Conservation (phyloP, 2,113 vertebrate genomes). For the Galbula dea region DNA sequence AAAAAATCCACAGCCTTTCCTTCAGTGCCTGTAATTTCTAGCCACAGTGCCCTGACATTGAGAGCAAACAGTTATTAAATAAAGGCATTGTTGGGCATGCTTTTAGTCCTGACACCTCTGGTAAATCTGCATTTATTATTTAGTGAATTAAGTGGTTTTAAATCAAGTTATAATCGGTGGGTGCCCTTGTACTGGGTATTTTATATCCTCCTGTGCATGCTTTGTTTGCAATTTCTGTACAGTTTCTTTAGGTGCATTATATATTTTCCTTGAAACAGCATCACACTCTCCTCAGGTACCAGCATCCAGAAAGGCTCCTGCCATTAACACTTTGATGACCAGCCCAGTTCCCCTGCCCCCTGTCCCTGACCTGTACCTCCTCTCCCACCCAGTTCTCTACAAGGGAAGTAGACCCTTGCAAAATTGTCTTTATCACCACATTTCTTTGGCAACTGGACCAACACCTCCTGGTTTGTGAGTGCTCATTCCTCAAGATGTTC, state of each 20-base stretch:
- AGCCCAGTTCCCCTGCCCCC: not conserved
- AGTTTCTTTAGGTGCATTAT: conserved; percentile 42
- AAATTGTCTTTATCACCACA: not conserved
- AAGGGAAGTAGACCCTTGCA: not conserved
- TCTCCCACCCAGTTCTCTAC: not conserved
- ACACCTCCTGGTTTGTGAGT: rapidly evolving
- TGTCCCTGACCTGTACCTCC: not conserved
- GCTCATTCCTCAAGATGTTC: not conserved
- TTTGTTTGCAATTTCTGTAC: conserved; percentile 60
- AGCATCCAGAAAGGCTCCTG: not conserved
- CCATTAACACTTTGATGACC: not conserved
- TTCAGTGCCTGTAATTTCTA: conserved; percentile 19
- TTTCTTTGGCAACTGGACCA: not conserved
- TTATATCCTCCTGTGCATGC: conserved; percentile 43
- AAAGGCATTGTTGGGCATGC: conserved; percentile 57
- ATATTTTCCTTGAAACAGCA: conserved; percentile 40
- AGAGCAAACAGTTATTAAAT: conserved; percentile 63
- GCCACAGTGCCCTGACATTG: conserved; percentile 35
- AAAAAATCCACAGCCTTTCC: not conserved
- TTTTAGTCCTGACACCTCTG: conserved; percentile 59
- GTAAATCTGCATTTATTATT: conserved; percentile 66
- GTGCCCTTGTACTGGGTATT: conserved; percentile 45
- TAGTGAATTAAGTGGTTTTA: conserved; percentile 63
- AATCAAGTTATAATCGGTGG: conserved; percentile 56
- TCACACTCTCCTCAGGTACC: not conserved